phyloP scores from a whole-genome alignment of 2,888 invertebrate genomes.

The Serrognathus titanus region DNA sequence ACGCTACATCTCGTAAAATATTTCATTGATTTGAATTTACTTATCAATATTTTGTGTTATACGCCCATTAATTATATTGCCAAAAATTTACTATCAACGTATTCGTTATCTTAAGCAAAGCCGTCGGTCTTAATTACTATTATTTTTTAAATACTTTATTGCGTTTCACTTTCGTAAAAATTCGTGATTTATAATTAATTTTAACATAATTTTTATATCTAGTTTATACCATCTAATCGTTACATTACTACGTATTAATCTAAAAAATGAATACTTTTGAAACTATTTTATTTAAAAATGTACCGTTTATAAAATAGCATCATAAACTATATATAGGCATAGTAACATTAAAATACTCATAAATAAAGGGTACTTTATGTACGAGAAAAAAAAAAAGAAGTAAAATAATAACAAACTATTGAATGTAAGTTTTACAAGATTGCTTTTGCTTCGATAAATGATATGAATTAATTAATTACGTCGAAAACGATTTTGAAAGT shows the following conservation, averaged over 20 bases:
- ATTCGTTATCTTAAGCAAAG: too few species aligned
- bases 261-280: constrained; percentile 6
- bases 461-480: not conserved
- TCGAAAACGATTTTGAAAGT: not conserved
- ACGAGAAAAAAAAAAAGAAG: constrained; percentile 5
- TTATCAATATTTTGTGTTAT: too few species aligned
- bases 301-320: constrained; percentile 34
- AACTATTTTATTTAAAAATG: constrained; percentile 27
- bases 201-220: too few species aligned
- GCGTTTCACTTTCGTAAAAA: too few species aligned
- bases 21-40: too few species aligned
- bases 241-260: not conserved
- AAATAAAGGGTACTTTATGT: constrained; percentile 20
- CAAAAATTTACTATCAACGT: too few species aligned
- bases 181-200: too few species aligned
- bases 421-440: constrained; percentile 17
- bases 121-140: too few species aligned
- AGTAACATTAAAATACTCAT: constrained; percentile 34
- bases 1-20: too few species aligned
- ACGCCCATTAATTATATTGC: too few species aligned
- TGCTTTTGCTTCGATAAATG: not conserved
- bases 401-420: constrained; percentile 19
- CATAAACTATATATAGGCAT: constrained; percentile 36
- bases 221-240: too few species aligned
- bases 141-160: too few species aligned